Conservation (phyloP, 2,113 vertebrate genomes). For the Halichoerus grypus region DNA sequence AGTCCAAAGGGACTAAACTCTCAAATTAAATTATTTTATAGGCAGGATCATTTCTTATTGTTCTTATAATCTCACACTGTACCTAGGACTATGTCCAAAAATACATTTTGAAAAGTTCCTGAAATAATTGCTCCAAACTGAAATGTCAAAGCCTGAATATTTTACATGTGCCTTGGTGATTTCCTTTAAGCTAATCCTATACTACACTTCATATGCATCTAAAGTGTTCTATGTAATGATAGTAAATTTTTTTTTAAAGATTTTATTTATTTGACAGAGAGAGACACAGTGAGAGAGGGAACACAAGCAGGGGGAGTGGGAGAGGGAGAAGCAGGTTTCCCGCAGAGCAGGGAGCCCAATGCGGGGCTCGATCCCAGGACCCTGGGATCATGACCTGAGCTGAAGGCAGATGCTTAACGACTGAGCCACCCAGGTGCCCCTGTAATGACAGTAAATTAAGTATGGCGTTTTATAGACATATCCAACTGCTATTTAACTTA, state of each 20-base stretch:
- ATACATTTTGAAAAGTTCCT: slow-evolving; percentile 4
- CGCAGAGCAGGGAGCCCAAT: too few species aligned
- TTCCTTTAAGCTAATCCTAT: not conserved
- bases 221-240: slow-evolving; percentile 30
- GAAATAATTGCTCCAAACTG: slow-evolving; percentile 23
- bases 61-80: not conserved
- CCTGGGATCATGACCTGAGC: too few species aligned
- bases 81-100: slow-evolving; percentile 4
- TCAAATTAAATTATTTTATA: not conserved
- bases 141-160: slow-evolving; percentile 46
- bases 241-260: not conserved
- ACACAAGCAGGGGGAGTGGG: too few species aligned
- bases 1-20: not conserved
- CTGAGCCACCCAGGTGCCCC: too few species aligned
- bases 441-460: slow-evolving; percentile 4
- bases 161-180: not conserved
- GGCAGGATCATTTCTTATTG: not conserved
- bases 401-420: too few species aligned
- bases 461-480: not conserved
- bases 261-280: too few species aligned
- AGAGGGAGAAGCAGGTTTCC: too few species aligned
- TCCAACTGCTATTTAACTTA: not conserved
- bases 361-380: too few species aligned
- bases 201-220: not conserved
- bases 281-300: too few species aligned